These are phyloP conservation scores for Dendroctonus ponderosae DNA, from an alignment of 1,140 invertebrate genomes.

Conservation along the genomic window DNA sequence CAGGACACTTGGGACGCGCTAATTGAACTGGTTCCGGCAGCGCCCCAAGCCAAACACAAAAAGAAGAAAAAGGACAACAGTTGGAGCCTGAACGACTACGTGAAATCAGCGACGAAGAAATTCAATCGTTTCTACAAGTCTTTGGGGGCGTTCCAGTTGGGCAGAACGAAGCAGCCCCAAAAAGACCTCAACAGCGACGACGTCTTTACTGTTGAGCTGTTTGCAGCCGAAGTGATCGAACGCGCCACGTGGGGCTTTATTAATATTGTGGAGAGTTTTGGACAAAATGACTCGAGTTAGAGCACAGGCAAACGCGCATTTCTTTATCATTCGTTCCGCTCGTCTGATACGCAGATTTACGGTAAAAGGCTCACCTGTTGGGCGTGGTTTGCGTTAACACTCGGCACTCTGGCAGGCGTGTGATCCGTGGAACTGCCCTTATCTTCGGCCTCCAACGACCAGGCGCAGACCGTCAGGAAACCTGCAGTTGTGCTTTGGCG, in stretches of 20 bases:
- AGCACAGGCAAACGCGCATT: no score
- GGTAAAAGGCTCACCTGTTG: slow-evolving; percentile 38
- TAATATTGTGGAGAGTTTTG: not conserved
- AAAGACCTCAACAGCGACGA: not conserved
- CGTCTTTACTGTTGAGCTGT: slow-evolving; percentile 7
- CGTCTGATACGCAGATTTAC: not conserved
- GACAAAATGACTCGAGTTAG: no score
- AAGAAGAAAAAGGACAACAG: slow-evolving; percentile 7
- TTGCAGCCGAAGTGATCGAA: slow-evolving; percentile 12
- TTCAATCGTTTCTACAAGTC: slow-evolving; percentile 15
- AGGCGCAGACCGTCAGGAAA: slow-evolving; percentile 79
- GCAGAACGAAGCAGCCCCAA: not conserved
- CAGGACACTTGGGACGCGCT: slow-evolving; percentile 16
- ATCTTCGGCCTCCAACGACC: slow-evolving; percentile 76
- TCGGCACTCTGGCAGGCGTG: slow-evolving; percentile 60
- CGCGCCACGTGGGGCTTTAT: not conserved
- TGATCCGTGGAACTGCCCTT: slow-evolving; percentile 69
- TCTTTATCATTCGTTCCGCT: no score
- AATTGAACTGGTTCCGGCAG: slow-evolving; percentile 4
- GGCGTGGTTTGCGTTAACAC: slow-evolving; percentile 37
- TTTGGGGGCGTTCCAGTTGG: slow-evolving; percentile 1
- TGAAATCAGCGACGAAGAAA: slow-evolving; percentile 14
- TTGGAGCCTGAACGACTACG: slow-evolving; percentile 4
- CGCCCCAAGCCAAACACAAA: slow-evolving; percentile 3
- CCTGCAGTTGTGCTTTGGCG: slow-evolving; percentile 67